Evolutionary conservation across 1,140 invertebrate genomes (phyloP), one percentile per base, ranked within the genome.

Genomic region (Myzus persicae): DNA sequence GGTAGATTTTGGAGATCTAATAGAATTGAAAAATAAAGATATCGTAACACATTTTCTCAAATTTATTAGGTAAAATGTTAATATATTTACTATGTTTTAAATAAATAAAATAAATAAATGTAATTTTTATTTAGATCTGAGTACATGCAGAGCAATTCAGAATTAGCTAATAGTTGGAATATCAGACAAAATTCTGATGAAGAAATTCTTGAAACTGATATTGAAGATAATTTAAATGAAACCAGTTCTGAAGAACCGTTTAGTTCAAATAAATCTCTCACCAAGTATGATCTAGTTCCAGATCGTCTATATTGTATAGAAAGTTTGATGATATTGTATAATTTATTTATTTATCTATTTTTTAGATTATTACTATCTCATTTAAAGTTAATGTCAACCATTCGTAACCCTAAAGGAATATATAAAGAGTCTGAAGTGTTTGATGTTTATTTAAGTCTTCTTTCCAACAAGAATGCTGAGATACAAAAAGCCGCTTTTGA

Each of bases 401-500:
- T 98, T 93, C 96, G 96, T 90, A 98, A 98, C 95, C 98, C 98
- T 1, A 97, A 96, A 95, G 97, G 97, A 20, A 95, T 99, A 85
- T 97, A 97, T 94, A 96, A 96, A 94, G 97, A 98, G 95, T 95
- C 96, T 14, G 96, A 98, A 94, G 95, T 99, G 76, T 96, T 96
- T 94, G 96, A 96, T 93, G 96, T 98, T 44, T 98, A 97, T 94
- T 95, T 97, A 94, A 97, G 98, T 94, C 96, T 99, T 85, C 95
- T 99, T 18, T 96, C 96, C 81, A 97, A 98, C 76, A 93, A 93
- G 94, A 97, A 98, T 95, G 94, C 96, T 1, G 96, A 97, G 18
- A 95, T 99, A 67, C 98, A 99, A 95, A 98, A 97, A 95, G 96
- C 96, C 93, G 97, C 98, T 0, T 95, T 99, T 85, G 97, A 98